Evolutionary conservation across 2,113 vertebrate species (phyloP).

Genomic region (Macrotis lagotis): DNA sequence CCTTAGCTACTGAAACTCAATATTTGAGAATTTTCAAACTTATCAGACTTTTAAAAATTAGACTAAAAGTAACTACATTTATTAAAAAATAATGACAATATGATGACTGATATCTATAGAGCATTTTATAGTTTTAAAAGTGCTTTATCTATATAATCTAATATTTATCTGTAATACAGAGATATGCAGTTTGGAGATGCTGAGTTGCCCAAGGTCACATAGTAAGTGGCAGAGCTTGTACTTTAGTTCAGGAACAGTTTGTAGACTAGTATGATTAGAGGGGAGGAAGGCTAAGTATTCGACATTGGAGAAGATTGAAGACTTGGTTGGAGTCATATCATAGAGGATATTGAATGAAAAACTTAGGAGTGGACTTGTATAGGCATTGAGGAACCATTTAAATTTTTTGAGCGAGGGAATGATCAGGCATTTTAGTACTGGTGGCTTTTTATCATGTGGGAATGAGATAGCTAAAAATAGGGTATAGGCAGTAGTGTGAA

Average conservation of each 20-base stretch:
- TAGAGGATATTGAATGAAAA: background rate
- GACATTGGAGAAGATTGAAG: background rate
- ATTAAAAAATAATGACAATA: background rate
- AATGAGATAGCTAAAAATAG: background rate
- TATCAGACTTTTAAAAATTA: background rate
- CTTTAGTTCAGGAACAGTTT: background rate
- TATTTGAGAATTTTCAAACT: background rate
- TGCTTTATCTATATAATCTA: background rate
- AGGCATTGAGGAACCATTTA: background rate
- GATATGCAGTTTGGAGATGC: background rate
- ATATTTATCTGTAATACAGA: too few species aligned
- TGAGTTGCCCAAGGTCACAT: background rate
- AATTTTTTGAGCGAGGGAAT: background rate
- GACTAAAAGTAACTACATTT: background rate
- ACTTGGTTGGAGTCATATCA: background rate
- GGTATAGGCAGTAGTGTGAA: background rate
- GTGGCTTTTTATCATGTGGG: background rate
- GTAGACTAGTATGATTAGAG: background rate
- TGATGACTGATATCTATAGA: background rate
- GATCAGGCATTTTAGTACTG: background rate
- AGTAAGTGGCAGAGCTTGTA: background rate
- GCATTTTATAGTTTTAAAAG: background rate
- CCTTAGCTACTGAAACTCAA: background rate
- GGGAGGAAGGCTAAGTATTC: background rate
- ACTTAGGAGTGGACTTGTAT: background rate